Evolutionary conservation across 2,113 vertebrate genomes (phyloP).

Genomic region (Pandion haliaetus): DNA sequence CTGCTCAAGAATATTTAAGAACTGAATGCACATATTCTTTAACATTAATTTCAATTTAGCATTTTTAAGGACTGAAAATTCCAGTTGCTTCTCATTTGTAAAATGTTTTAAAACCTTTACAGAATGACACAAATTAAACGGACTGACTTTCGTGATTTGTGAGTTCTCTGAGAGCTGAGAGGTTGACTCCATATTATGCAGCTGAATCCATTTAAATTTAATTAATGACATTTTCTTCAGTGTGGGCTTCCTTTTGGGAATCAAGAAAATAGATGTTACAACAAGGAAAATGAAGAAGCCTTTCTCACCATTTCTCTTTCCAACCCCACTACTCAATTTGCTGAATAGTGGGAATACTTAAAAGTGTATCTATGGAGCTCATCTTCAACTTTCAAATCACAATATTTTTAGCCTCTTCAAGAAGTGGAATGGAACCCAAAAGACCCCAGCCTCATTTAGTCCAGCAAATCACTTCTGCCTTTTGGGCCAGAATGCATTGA

Average conservation of each 20-base stretch:
- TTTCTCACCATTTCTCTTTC: neutral
- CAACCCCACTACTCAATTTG: neutral
- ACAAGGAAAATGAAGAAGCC: neutral
- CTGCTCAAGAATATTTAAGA: neutral
- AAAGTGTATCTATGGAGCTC: neutral
- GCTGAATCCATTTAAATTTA: neutral
- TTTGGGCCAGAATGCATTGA: neutral
- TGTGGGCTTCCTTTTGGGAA: neutral
- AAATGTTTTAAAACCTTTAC: neutral
- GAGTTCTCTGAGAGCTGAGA: neutral
- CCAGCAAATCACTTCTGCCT: neutral
- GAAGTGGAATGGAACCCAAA: neutral
- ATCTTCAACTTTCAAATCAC: neutral
- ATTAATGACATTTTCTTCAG: neutral
- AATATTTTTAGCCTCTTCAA: neutral
- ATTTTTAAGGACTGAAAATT: neutral
- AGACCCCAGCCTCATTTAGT: neutral
- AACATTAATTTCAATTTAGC: neutral
- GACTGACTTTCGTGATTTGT: neutral
- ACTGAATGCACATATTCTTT: neutral
- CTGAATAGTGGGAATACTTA: neutral
- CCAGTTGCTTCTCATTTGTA: neutral
- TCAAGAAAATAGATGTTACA: neutral
- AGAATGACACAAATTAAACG: neutral
- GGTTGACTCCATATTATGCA: neutral